phyloP scores from a whole-genome alignment of 2,888 invertebrate genomes.

The Coelinius sp. region DNA sequence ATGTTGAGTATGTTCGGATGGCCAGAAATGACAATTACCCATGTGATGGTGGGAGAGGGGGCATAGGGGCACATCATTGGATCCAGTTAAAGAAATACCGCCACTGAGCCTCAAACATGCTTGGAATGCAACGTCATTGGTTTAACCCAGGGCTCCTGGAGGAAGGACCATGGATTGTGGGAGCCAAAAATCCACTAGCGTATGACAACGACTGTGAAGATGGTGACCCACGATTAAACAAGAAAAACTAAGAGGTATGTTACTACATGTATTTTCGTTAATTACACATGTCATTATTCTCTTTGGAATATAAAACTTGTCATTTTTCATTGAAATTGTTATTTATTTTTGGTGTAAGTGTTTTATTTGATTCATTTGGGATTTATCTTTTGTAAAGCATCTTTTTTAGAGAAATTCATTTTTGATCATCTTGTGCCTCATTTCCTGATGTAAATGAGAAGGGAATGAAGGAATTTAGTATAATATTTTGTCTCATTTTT shows the following conservation, averaged over 20 bases:
- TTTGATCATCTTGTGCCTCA: too few relatives aligned
- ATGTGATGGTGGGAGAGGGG: slow-evolving; percentile 32
- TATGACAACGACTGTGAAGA: slow-evolving; percentile 32
- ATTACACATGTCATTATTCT: neutral
- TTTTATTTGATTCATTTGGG: neutral
- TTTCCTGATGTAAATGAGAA: too few relatives aligned
- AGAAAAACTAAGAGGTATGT: slow-evolving; percentile 7
- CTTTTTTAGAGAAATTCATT: neutral
- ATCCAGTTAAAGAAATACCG: slow-evolving; percentile 31
- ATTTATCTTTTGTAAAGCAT: neutral
- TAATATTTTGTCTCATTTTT: too few relatives aligned
- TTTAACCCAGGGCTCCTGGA: slow-evolving; percentile 33
- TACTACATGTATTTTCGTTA: neutral
- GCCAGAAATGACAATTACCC: slow-evolving; percentile 67
- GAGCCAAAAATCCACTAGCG: slow-evolving; percentile 29
- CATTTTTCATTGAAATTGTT: neutral
- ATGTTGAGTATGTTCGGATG: slow-evolving; percentile 62
- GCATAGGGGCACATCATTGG: slow-evolving; percentile 14
- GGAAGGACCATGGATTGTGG: slow-evolving; percentile 25
- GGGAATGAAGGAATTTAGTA: too few relatives aligned
- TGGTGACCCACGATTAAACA: slow-evolving; percentile 26
- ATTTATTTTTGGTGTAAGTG: neutral
- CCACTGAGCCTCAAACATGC: slow-evolving; percentile 24
- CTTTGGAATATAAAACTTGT: neutral
- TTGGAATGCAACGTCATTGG: slow-evolving; percentile 55